These are phyloP conservation scores for Acanthosepion esculentum DNA, from an alignment of 2,888 invertebrate species.

Conservation along the genomic window DNA sequence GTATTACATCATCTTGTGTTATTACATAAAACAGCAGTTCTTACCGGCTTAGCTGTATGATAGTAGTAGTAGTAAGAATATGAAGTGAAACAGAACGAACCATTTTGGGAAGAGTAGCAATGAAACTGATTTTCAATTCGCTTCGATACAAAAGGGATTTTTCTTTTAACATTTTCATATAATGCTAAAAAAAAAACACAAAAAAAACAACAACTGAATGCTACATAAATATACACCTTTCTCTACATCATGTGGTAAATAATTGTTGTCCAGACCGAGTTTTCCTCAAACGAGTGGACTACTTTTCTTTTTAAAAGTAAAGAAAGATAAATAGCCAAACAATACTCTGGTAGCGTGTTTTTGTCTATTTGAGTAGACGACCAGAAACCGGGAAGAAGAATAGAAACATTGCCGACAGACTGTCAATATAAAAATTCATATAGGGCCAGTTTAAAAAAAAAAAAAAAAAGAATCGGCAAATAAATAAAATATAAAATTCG, in stretches of 20 bases:
- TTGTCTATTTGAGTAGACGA: background rate
- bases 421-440: background rate
- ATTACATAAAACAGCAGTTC: constrained; percentile 33
- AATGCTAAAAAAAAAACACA: background rate
- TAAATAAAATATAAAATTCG: background rate
- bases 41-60: background rate
- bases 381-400: background rate
- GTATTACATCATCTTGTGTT: constrained; percentile 16
- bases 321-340: background rate
- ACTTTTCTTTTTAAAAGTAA: background rate
- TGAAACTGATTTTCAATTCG: background rate
- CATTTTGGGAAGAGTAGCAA: background rate
- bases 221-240: background rate
- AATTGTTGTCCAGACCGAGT: background rate
- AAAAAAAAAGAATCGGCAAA: background rate
- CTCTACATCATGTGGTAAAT: too few species aligned
- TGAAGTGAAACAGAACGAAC: background rate
- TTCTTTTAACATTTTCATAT: background rate
- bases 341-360: background rate
- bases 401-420: background rate
- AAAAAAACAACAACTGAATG: background rate
- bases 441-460: too few species aligned
- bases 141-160: background rate
- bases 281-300: background rate
- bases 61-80: constrained; percentile 20